phyloP scores from a whole-genome alignment of 1,140 invertebrate species.

The Druon quercuslanigerum region DNA sequence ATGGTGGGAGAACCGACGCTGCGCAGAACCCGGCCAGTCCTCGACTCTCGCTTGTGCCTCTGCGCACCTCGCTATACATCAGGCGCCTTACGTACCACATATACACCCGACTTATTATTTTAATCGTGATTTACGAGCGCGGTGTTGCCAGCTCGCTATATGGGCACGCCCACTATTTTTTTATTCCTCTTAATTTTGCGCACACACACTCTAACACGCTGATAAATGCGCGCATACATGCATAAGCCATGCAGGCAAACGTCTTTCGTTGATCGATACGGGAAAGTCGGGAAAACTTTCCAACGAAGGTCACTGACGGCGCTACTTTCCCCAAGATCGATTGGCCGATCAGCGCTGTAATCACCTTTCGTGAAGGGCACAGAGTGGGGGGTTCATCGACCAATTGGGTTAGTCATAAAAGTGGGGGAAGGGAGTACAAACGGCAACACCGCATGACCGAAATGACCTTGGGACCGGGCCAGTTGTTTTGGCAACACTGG shows the following conservation, averaged over 20 bases:
- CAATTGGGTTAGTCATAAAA: background rate
- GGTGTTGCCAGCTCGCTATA: constrained; percentile 65
- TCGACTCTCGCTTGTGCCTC: constrained; percentile 38
- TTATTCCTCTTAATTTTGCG: constrained; percentile 53
- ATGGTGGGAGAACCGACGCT: constrained; percentile 64
- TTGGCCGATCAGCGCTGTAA: background rate
- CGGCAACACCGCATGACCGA: constrained; percentile 40
- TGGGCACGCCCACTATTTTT: constrained; percentile 69
- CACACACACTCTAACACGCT: constrained; percentile 37
- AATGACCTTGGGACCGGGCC: constrained; percentile 43
- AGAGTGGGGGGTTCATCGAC: background rate
- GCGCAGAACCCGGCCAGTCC: constrained; percentile 65
- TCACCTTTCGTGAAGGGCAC: background rate
- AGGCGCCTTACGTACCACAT: constrained; percentile 48
- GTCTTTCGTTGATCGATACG: constrained; percentile 58
- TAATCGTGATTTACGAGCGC: constrained; percentile 74
- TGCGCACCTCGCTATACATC: constrained; percentile 68
- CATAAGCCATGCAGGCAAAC: constrained; percentile 37
- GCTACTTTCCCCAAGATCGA: constrained; percentile 9
- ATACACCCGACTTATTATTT: constrained; percentile 75
- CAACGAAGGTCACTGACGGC: background rate
- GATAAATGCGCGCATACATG: constrained; percentile 42
- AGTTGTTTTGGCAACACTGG: constrained; percentile 65
- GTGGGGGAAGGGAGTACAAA: background rate
- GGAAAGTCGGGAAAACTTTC: constrained; percentile 40